Evolutionary conservation across 2,113 vertebrate genomes (phyloP), one percentile per base, ranked within the genome.

Genomic region (Rhea americana): DNA sequence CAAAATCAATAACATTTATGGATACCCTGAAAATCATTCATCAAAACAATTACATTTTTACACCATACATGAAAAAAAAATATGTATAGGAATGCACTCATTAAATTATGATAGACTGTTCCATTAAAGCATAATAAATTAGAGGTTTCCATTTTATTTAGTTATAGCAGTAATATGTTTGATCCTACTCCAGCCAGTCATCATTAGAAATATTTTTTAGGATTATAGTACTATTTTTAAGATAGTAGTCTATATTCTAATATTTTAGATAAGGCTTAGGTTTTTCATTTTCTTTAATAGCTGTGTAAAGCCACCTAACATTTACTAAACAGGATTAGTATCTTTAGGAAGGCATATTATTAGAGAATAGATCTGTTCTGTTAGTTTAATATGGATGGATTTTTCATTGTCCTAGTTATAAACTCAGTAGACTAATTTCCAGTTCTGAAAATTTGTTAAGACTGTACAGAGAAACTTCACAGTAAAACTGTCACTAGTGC

Each of bases 41-140:
- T 97, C 92, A 97, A 95, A 87, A 65, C 22, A 68, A 93, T 92
- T 95, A 67, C 67, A 85, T 93, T 96, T 97, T 96, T 96, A 95
- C 45, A 53, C 9, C 82, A 59, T 90, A 90, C 48, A 56, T 94
- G 68, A 95, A 97, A 95, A 97, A 95, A 95, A 96, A 96, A 95
- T 88, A 89, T 82, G 82, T 43, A 77, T 22, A 75, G 28, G 21
- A 89, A 87, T 81, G 6, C 6, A 93, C 66, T 37, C 28, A 92
- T 90, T 96, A 93, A 90, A 94, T 96, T 94, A 87, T 92, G 87
- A 92, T 78, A 55, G 20, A 91, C 39, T 96, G 91, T 39, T 95
- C 35, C 67, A 93, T 93, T 93, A 96, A 85, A 94, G 14, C 13
- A 70, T 43, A 88, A 85, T 94, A 95, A 88, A 94, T 96, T 85